Conservation (phyloP, 2,888 invertebrate genomes). For the Cylloceria caligata region DNA sequence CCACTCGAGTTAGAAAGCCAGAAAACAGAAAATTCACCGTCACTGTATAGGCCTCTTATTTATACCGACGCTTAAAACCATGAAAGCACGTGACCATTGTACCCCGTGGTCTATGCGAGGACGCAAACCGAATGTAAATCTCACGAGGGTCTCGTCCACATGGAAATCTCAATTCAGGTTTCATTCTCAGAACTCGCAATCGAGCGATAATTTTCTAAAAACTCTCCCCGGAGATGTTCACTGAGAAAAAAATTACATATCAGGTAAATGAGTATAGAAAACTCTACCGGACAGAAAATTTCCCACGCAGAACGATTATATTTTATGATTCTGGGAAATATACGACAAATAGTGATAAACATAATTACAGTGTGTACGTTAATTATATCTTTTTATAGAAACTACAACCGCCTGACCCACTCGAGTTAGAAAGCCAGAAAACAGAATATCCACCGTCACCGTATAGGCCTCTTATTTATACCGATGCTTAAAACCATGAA, state of each 20-base stretch:
- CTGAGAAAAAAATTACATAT: too few species aligned
- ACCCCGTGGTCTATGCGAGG: conserved; percentile 1
- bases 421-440: conserved; percentile 7
- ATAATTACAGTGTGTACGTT: too few species aligned
- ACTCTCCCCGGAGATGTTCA: neutral
- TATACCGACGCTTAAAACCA: conserved; percentile 9
- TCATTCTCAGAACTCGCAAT: conserved; percentile 1
- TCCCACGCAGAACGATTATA: too few species aligned
- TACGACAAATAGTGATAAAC: too few species aligned
- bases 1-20: conserved; percentile 4
- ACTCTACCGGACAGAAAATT: too few species aligned
- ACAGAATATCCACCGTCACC: neutral
- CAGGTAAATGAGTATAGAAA: too few species aligned
- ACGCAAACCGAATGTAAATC: conserved; percentile 48
- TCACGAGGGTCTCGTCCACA: conserved; percentile 46
- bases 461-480: conserved; percentile 26
- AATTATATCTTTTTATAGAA: too few species aligned
- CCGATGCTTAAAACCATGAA: neutral
- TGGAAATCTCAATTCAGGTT: conserved; percentile 46
- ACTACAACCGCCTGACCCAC: too few species aligned
- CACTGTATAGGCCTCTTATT: conserved; percentile 10
- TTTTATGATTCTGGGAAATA: too few species aligned
- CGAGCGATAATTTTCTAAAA: conserved; percentile 24
- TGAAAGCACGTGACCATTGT: conserved; percentile 10
- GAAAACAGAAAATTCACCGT: neutral